Evolutionary conservation across 2,113 vertebrate genomes (phyloP).

Genomic region (Tylochromis polylepis): DNA sequence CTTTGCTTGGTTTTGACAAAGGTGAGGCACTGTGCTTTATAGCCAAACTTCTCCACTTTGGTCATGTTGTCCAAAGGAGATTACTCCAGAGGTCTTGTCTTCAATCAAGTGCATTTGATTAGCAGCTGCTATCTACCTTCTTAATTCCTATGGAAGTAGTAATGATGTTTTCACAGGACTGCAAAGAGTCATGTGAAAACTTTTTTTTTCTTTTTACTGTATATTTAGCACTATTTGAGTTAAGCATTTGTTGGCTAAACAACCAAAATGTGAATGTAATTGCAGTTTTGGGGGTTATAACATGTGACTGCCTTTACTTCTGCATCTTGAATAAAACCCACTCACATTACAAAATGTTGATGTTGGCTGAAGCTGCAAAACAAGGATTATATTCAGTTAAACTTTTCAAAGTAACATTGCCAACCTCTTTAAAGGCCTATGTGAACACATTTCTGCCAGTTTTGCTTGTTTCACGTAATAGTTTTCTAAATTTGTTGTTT

Average conservation of each 20-base stretch:
- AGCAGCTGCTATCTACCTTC: not conserved
- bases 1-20: not conserved
- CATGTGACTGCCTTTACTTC: not conserved
- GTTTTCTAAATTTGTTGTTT: not conserved
- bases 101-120: not conserved
- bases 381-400: not conserved
- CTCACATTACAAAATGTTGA: not conserved
- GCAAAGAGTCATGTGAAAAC: not conserved
- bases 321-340: not conserved
- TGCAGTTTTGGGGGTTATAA: not conserved
- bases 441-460: not conserved
- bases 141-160: too few species aligned
- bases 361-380: conserved; percentile 8
- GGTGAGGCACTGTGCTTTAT: not conserved
- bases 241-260: not conserved
- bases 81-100: not conserved
- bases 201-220: not conserved
- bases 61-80: not conserved
- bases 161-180: not conserved
- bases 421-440: not conserved
- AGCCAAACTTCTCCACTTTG: not conserved
- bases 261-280: not conserved
- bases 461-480: not conserved
- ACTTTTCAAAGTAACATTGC: not conserved
- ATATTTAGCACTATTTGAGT: not conserved